These are phyloP conservation scores for Peromyscus attwateri DNA, from an alignment of 2,797 vertebrate species.

Conservation along the genomic window DNA sequence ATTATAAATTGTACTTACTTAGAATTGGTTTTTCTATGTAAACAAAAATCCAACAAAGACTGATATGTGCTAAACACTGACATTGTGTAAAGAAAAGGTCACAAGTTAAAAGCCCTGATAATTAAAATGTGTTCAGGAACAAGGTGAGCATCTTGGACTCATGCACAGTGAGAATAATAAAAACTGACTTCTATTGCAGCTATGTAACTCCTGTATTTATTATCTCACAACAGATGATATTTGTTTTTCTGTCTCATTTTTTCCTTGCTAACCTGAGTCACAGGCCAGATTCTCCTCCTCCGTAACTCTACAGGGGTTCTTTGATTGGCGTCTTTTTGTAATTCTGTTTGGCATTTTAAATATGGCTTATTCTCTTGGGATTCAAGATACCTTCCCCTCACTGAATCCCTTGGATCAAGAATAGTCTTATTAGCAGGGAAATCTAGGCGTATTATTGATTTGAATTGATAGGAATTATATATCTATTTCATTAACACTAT, in stretches of 20 bases:
- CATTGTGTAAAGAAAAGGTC: constrained; percentile 24
- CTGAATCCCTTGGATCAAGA: constrained; percentile 54
- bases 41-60: constrained; percentile 12
- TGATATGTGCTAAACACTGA: not conserved
- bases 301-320: constrained; percentile 66
- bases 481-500: constrained; percentile 39
- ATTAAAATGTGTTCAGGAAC: constrained; percentile 50
- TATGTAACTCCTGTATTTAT: constrained; percentile 63
- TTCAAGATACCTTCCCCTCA: constrained; percentile 38
- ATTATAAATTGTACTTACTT: constrained; percentile 29
- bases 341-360: constrained; percentile 65
- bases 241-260: constrained; percentile 75
- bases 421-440: constrained; percentile 60
- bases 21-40: constrained; percentile 50
- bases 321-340: constrained; percentile 63
- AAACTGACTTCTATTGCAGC: constrained; percentile 42
- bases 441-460: constrained; percentile 52
- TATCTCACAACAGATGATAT: constrained; percentile 69
- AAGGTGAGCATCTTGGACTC: constrained; percentile 63
- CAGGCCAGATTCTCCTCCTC: constrained; percentile 71
- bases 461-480: constrained; percentile 43
- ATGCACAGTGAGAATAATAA: constrained; percentile 53
- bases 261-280: constrained; percentile 73
- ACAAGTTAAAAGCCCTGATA: constrained; percentile 46
- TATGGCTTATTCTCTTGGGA: constrained; percentile 41